Evolutionary conservation across 1,140 invertebrate species (phyloP).

Genomic region (Pantala flavescens): DNA sequence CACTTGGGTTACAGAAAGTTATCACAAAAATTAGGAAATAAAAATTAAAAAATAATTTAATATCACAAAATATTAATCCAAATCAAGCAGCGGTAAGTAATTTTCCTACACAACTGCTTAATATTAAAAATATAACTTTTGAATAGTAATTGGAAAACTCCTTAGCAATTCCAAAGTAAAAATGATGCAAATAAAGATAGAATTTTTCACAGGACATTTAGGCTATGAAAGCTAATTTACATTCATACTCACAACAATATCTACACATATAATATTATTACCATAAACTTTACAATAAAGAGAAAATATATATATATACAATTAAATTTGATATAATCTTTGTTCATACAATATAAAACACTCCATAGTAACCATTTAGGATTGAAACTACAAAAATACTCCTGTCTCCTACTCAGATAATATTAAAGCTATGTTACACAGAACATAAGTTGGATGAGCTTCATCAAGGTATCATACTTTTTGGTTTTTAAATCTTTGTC

Average conservation of each 20-base stretch:
- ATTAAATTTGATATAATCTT: background rate
- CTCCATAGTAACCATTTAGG: background rate
- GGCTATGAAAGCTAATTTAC: background rate
- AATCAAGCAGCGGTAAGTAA: too few relatives aligned
- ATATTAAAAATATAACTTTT: too few relatives aligned
- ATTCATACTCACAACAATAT: background rate
- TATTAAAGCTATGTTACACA: background rate
- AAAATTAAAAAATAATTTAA: too few relatives aligned
- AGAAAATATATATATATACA: background rate
- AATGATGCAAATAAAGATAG: background rate
- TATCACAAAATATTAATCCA: too few relatives aligned
- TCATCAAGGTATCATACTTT: background rate
- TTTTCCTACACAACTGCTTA: too few relatives aligned
- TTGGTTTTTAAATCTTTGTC: background rate
- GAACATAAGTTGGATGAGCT: background rate
- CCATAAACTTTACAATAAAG: background rate
- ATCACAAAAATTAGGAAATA: too few relatives aligned
- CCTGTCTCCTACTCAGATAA: background rate
- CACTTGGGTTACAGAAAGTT: too few relatives aligned
- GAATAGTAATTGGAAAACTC: too few relatives aligned
- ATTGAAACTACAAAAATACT: constrained; percentile 4
- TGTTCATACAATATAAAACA: background rate
- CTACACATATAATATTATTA: background rate
- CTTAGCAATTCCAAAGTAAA: background rate
- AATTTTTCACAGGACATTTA: background rate